These are phyloP conservation scores for Maccullochella peelii DNA, from an alignment of 2,113 vertebrate species.

Conservation along the genomic window DNA sequence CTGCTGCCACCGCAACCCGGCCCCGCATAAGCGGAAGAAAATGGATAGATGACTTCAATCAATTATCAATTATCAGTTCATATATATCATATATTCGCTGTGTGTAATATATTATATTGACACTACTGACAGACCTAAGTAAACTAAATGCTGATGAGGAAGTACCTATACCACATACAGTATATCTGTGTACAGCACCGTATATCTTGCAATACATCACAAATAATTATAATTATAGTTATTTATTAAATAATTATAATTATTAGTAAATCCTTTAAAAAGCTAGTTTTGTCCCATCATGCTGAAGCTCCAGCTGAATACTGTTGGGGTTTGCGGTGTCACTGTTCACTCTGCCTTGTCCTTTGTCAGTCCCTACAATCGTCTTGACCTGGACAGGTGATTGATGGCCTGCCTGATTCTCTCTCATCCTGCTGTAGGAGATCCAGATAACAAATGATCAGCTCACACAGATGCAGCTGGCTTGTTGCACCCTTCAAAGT, in stretches of 20 bases:
- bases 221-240: too few species aligned
- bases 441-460: constrained; percentile 14
- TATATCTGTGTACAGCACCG: not conserved
- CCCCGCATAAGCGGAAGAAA: too few species aligned
- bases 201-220: too few species aligned
- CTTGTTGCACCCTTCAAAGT: not conserved
- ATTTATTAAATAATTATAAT: too few species aligned
- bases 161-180: not conserved
- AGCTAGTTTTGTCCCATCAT: not conserved
- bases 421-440: not conserved
- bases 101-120: too few species aligned
- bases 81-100: too few species aligned
- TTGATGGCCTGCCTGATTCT: constrained; percentile 7
- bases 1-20: too few species aligned
- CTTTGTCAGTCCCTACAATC: constrained; percentile 6
- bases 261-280: not conserved
- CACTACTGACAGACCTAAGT: not conserved
- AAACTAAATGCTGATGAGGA: not conserved
- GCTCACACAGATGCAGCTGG: not conserved
- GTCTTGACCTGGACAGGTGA: constrained; percentile 19
- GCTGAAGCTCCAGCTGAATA: not conserved
- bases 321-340: not conserved
- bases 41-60: too few species aligned
- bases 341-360: not conserved
- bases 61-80: too few species aligned